Evolutionary conservation across 2,797 vertebrate species (phyloP), one percentile per base, ranked within the genome.

Genomic region (Argya squamiceps): DNA sequence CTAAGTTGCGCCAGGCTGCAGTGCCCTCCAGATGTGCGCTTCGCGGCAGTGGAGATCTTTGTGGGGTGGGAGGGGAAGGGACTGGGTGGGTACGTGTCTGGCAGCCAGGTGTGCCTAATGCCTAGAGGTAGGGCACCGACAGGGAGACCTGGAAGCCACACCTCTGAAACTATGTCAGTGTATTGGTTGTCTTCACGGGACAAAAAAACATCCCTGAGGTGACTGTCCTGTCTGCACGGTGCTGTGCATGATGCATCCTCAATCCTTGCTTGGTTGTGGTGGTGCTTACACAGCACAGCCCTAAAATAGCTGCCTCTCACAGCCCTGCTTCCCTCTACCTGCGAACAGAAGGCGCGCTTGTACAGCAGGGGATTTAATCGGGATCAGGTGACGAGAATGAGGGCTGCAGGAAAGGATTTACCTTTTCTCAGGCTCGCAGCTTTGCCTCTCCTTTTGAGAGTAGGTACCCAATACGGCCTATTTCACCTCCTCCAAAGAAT

Each of bases 221-320:
- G 59, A 30, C 46, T 26, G 55, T n/a, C 18, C 50, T 59, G 30
- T 2, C 27, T 2, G 1, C 11, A 0, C 2, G 34, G 64, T 15
- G 39, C 52, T 70, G 34, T 11, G 69, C 21, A 32, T 36, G n/a
- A 11, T 8, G 50, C 29, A 23, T 14, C 59, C 64, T 76, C 12
- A 0, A 1, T 47, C 67, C 15, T 17, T 27, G 34, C 23, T n/a
- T 36, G 0, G 1, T 12, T n/a, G 19, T 29, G 15, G 53, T 6
- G 23, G 8, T n/a, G 60, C 50, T 76, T 11, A 4, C 6, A 9
- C 26, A 7, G 50, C 24, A 6, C 12, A 30, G 67, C 67, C 30
- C 55, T 46, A 15, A 67, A 68, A 53, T 13, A 79, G 18, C 14
- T 4, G 1, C 43, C 11, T 63, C 30, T 56, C 37, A 2, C 18